Evolutionary conservation across 2,888 invertebrate genomes (phyloP).

Genomic region (Tiphia femorata): DNA sequence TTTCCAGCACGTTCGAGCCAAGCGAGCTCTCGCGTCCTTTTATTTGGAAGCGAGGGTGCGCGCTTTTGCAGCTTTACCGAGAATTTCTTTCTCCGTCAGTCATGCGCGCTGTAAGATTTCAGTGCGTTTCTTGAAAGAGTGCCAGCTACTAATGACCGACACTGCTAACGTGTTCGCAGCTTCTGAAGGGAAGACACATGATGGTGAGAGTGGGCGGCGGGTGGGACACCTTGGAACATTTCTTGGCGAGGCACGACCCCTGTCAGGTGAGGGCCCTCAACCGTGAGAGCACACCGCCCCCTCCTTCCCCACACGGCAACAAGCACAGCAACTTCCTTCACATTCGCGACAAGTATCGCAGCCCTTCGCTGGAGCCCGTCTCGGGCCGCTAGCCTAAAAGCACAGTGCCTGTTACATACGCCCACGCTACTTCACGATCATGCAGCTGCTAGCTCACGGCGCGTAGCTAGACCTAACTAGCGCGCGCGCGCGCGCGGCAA

Average conservation of each 20-base stretch:
- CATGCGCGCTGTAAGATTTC: not conserved
- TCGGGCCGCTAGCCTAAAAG: constrained; percentile 60
- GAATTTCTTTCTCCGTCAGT: constrained; percentile 1
- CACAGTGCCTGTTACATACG: constrained; percentile 51
- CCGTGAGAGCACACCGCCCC: constrained; percentile 67
- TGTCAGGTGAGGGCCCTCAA: constrained; percentile 77
- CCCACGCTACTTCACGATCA: constrained; percentile 34
- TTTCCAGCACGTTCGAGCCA: too few species aligned
- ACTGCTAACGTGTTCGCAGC: constrained; percentile 71
- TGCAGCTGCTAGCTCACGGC: constrained; percentile 23
- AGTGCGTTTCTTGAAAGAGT: too few species aligned
- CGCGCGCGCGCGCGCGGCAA: not conserved
- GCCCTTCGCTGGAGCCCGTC: constrained; percentile 76
- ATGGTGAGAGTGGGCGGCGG: constrained; percentile 96
- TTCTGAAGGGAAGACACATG: constrained; percentile 92
- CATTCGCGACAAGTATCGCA: constrained; percentile 81
- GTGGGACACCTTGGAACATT: constrained; percentile 94
- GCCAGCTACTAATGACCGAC: constrained; percentile 25
- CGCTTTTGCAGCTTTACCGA: too few species aligned
- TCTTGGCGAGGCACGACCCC: constrained; percentile 88
- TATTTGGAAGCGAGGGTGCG: too few species aligned
- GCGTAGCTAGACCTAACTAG: constrained; percentile 8
- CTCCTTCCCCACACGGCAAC: constrained; percentile 67
- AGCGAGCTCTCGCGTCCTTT: too few species aligned
- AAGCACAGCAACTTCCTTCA: constrained; percentile 74